These are phyloP conservation scores for Dicrostonyx torquatus DNA, from an alignment of 2,797 vertebrate species.

Conservation along the genomic window DNA sequence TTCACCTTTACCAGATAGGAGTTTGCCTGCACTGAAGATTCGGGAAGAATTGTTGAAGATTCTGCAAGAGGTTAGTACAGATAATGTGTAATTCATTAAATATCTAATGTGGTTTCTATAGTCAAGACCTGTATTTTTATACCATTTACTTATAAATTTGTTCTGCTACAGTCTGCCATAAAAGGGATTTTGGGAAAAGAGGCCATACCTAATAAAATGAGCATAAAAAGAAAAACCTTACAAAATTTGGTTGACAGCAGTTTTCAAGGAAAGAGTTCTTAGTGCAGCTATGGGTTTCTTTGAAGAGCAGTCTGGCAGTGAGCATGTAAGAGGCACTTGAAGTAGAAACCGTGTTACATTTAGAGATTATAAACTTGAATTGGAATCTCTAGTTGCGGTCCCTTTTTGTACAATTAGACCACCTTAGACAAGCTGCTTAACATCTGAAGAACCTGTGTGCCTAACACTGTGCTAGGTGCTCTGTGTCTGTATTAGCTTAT, in stretches of 20 bases:
- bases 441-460: not conserved
- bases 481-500: not conserved
- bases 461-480: not conserved
- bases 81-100: constrained; percentile 14
- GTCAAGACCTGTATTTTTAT: constrained; percentile 1
- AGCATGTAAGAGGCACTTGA: not conserved
- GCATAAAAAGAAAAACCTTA: not conserved
- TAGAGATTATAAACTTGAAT: not conserved
- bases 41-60: constrained; percentile 96
- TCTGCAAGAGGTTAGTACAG: constrained; percentile 93
- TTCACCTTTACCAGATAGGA: constrained; percentile 96
- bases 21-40: constrained; percentile 95
- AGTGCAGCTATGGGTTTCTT: not conserved
- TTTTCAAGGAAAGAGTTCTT: not conserved
- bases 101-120: constrained; percentile 29
- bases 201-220: constrained; percentile 36
- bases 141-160: not conserved
- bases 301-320: not conserved
- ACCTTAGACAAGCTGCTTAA: constrained; percentile 54
- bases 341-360: not conserved
- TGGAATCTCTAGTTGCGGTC: not conserved
- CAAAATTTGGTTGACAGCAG: not conserved
- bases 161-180: not conserved
- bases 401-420: not conserved
- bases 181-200: not conserved